Conservation (phyloP, 2,113 vertebrate genomes). For the Rhegmatorhina hoffmannsi region DNA sequence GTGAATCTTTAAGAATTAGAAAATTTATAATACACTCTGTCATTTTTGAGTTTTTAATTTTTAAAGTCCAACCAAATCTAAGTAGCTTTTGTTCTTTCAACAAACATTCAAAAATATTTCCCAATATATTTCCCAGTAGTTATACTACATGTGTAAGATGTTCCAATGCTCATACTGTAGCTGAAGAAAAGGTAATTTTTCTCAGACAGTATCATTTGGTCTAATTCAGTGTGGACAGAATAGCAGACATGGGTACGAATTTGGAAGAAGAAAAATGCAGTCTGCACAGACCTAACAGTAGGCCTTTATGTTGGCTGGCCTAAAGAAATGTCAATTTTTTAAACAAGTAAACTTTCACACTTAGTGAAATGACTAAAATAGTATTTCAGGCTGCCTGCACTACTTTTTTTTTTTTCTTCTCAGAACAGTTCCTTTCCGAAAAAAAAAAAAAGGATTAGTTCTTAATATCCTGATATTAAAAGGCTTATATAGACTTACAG, state of each 20-base stretch:
- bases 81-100: no score
- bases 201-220: not conserved
- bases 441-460: not conserved
- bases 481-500: not conserved
- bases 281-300: not conserved
- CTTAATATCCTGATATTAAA: not conserved
- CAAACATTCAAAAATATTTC: no score
- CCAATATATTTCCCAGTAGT: no score
- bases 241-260: not conserved
- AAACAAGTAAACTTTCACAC: not conserved
- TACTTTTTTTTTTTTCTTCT: not conserved
- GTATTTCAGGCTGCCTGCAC: not conserved
- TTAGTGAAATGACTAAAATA: not conserved
- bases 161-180: not conserved
- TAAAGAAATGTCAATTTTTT: not conserved
- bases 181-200: not conserved
- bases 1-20: not conserved
- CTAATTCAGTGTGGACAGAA: not conserved
- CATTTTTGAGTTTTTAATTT: no score
- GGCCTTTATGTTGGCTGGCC: not conserved
- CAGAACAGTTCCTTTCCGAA: not conserved
- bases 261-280: not conserved
- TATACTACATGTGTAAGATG: no score
- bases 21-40: not conserved
- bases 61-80: no score